Evolutionary conservation across 1,140 invertebrate species (phyloP).

Genomic region (Hylyphantes graminicola): DNA sequence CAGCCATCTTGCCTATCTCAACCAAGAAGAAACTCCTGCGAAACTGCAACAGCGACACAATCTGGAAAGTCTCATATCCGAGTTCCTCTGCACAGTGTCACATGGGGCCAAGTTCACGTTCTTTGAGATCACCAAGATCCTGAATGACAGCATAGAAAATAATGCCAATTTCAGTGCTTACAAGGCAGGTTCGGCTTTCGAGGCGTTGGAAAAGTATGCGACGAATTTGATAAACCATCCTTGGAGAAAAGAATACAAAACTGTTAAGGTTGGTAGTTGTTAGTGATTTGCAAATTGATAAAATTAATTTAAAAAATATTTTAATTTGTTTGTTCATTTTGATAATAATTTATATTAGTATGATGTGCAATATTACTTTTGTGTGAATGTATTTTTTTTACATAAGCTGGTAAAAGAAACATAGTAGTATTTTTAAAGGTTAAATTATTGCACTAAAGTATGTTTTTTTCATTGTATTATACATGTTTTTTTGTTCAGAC

Average conservation of each 20-base stretch:
- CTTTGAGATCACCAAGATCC: slow-evolving; percentile 60
- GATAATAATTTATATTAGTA: too few species aligned
- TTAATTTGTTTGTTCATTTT: too few species aligned
- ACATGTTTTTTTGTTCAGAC: too few species aligned
- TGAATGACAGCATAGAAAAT: slow-evolving; percentile 74
- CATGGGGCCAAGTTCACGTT: slow-evolving; percentile 61
- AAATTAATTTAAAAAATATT: too few species aligned
- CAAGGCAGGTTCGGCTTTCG: slow-evolving; percentile 82
- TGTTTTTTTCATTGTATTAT: too few species aligned
- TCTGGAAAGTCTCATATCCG: slow-evolving; percentile 61
- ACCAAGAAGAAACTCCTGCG: slow-evolving; percentile 61
- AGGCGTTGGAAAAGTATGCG: slow-evolving; percentile 84
- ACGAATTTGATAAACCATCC: slow-evolving; percentile 85
- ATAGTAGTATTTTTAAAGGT: too few species aligned
- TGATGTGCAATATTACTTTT: too few species aligned
- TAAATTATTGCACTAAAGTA: too few species aligned
- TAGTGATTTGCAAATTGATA: not conserved
- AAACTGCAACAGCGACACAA: slow-evolving; percentile 61
- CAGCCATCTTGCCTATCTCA: slow-evolving; percentile 62
- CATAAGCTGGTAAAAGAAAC: too few species aligned
- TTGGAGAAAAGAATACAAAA: slow-evolving; percentile 86
- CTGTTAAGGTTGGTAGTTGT: slow-evolving; percentile 75
- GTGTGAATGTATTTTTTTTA: too few species aligned
- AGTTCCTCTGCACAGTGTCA: slow-evolving; percentile 61
- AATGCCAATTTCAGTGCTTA: slow-evolving; percentile 82